Base-by-base conservation (phyloP, 2,113 vertebrate species). In the Bos indicus region DNA sequence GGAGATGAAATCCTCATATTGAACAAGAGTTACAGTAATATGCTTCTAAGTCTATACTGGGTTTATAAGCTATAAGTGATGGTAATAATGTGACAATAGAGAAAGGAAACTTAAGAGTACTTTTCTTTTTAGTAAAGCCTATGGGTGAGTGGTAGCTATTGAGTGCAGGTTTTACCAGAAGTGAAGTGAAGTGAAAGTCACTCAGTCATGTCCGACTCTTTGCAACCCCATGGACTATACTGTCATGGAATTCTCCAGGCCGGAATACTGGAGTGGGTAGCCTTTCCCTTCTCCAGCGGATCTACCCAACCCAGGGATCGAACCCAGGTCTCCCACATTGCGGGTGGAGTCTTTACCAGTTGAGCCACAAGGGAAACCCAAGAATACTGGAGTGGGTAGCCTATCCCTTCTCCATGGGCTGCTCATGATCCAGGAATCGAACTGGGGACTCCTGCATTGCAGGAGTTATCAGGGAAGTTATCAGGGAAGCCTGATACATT, bases 261-360 rank as follows among this genome's bases (percentile, higher is more conserved):
- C 36, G 40, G 67, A 40, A 74, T 74, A 40, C n/a, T 25, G 19
- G 36, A 40, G 67, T 74, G 36, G n/a, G n/a, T 74, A 40, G n/a
- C n/a, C 11, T 40, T 74, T 25, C 67, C 36, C 19, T 74, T 74
- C n/a, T 23, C 10, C 67, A 74, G n/a, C 1, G 3, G 19, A 74
- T 25, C 19, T 40, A 40, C n/a, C 67, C 19, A 40, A 74, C 67
- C 67, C 67, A 74, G 67, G 67, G 67, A 74, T 40, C 1, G 0
- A 74, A 74, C n/a, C 21, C 67, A 74, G n/a, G 67, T 74, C 19
- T 74, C 67, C 19, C 1, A 5, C n/a, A 40, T 40, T 23, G n/a
- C 0, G 5, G 67, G n/a, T 0, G 0, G 67, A 40, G 10, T 71
- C 67, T 71, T 36, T 71, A 23, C n/a, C n/a, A 71, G 19, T 19